Percentiles rank a stretch among this genome's conserved stretches.
These are phyloP conservation scores for Sinocyclocheilus anophthalmus DNA, from an alignment of 2,113 vertebrate species.

Conservation along the genomic window DNA sequence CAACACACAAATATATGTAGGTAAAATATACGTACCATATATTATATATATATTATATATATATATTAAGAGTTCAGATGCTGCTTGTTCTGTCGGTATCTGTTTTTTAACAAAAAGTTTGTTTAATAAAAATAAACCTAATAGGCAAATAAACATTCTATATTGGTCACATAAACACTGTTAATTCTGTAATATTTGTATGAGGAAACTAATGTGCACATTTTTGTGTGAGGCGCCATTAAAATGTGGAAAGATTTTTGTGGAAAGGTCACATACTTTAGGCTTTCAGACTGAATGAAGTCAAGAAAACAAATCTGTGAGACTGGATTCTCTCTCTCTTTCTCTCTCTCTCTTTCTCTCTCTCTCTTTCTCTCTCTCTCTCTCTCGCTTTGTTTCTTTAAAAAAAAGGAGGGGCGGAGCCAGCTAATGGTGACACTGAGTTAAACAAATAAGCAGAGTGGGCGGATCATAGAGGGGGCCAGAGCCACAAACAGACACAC, in stretches of 20 bases:
- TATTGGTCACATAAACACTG: background rate
- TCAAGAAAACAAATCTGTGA: background rate
- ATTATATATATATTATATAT: too few species aligned
- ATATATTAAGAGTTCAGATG: too few species aligned
- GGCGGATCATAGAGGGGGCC: slow-evolving; percentile 32
- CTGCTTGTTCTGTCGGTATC: too few species aligned
- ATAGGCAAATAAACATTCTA: background rate
- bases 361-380: too few species aligned
- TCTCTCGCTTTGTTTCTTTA: background rate
- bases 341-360: too few species aligned
- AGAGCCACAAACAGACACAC: background rate
- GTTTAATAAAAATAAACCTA: background rate
- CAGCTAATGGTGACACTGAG: slow-evolving; percentile 37
- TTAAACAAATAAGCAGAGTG: slow-evolving; percentile 48
- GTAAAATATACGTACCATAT: too few species aligned
- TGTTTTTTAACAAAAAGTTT: too few species aligned
- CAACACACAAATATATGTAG: too few species aligned
- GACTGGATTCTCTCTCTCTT: too few species aligned
- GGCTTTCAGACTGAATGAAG: background rate
- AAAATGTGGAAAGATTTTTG: background rate
- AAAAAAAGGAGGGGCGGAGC: background rate
- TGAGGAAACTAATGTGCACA: background rate
- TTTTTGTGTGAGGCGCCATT: background rate
- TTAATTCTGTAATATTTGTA: background rate
- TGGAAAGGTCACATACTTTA: background rate